These are phyloP conservation scores for Drosophila rhopaloa DNA, from an alignment of 1,140 invertebrate genomes.

Conservation along the genomic window DNA sequence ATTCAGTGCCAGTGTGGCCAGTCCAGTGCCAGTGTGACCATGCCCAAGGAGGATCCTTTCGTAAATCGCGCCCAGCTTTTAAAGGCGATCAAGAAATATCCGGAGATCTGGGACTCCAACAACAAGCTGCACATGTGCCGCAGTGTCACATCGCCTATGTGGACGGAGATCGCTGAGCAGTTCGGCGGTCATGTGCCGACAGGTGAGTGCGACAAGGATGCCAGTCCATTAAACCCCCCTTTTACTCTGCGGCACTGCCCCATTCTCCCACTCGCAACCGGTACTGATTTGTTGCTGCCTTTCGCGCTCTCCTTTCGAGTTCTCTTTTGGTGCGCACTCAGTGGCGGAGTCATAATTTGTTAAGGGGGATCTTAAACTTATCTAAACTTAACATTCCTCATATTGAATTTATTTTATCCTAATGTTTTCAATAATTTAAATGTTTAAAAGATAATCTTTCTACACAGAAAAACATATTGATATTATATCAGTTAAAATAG, in stretches of 20 bases:
- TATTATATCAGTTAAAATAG: too few species aligned
- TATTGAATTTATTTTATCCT: too few species aligned
- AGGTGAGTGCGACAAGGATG: constrained; percentile 58
- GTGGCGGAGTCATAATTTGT: not conserved
- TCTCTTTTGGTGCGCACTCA: constrained; percentile 3
- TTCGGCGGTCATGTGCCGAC: constrained; percentile 82
- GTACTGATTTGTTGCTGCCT: not conserved
- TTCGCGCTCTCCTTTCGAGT: constrained; percentile 11
- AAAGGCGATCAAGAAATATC: constrained; percentile 82
- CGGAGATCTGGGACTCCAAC: constrained; percentile 83
- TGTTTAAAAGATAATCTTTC: too few species aligned
- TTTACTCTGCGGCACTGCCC: not conserved
- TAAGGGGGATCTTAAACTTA: not conserved
- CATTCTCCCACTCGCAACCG: not conserved
- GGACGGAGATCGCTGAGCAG: constrained; percentile 83
- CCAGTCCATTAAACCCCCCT: not conserved
- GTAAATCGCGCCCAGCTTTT: constrained; percentile 80
- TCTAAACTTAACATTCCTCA: too few species aligned
- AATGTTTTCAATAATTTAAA: too few species aligned
- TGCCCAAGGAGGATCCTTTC: constrained; percentile 83
- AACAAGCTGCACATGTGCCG: constrained; percentile 83
- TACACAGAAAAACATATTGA: too few species aligned
- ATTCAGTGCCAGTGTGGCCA: constrained; percentile 12
- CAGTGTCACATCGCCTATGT: constrained; percentile 82
- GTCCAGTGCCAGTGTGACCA: constrained; percentile 16